phyloP scores from a whole-genome alignment of 2,113 vertebrate genomes.

The Ifrita kowaldi region DNA sequence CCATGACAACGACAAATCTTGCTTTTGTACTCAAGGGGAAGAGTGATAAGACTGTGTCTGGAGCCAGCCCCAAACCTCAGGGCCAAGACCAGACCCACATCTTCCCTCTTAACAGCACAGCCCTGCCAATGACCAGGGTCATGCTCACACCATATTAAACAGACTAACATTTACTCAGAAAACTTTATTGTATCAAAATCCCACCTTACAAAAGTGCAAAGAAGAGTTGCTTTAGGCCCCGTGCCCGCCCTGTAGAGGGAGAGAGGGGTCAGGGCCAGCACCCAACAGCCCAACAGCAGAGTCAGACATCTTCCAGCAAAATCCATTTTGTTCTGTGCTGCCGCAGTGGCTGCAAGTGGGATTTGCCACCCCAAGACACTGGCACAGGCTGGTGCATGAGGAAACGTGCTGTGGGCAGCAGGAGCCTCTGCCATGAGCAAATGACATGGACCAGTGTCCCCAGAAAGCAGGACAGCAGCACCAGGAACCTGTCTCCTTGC shows the following conservation, averaged over 20 bases:
- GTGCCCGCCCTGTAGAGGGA: background rate
- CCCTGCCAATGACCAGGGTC: background rate
- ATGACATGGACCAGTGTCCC: accelerated
- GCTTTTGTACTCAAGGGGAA: background rate
- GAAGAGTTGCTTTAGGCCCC: slow-evolving; percentile 9
- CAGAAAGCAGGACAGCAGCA: background rate
- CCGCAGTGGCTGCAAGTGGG: accelerated
- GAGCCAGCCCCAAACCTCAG: background rate
- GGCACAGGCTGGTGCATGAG: background rate
- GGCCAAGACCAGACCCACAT: accelerated
- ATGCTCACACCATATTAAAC: background rate
- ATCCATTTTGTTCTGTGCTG: background rate
- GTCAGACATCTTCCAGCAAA: background rate
- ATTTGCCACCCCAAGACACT: background rate
- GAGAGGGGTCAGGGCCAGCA: background rate
- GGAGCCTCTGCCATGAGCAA: background rate
- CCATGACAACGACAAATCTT: accelerated
- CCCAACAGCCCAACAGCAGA: background rate
- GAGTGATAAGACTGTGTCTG: background rate
- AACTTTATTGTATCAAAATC: slow-evolving; percentile 58
- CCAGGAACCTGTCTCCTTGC: background rate
- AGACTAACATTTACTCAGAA: slow-evolving; percentile 33
- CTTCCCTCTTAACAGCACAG: background rate
- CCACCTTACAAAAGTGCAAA: slow-evolving; percentile 44
- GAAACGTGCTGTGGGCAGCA: background rate